Evolutionary conservation across 37 sponge, comb jelly and placozoan species (phyloP), one percentile per base, ranked within the genome.

Genomic region (Lycopodina hypogea): DNA sequence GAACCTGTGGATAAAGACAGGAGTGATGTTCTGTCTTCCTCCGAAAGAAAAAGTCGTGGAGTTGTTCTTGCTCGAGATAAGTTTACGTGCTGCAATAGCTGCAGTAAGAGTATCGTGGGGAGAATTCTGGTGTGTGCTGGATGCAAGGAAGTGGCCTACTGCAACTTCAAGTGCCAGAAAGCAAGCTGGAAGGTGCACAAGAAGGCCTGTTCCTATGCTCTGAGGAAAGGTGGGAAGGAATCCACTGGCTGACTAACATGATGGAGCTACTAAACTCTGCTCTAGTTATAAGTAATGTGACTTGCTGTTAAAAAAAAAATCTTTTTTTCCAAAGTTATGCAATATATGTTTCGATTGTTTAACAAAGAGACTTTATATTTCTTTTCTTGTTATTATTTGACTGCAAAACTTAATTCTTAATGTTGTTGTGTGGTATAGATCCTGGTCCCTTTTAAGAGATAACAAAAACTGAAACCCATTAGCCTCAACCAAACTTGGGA

Each of bases 161-260:
- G 92, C 62, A 87, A 87, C 75, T 40, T 14, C 34, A 23, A 39
- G 6, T 92, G 92, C 41, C 92, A 92, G 77, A 78, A 81, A 57
- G 72, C 71, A 2, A 83, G 87, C 61, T 92, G 92, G 92, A 92
- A 87, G 65, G 21, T 32, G 34, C 92, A 92, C 81, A 92, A 92
- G 78, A 85, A 85, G 38, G 63, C 48, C 0, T 90, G 86, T 72
- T 79, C 80, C 1, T 68, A 81, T 68, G 69, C 67, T 30, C 36
- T 68, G 37, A 86, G 68, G 76, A 81, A 81, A 56, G 80, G 62
- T 19, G 70, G 23, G 0, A 60, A 78, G 55, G 72, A 82, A 0
- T 45, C 62, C 42, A 78, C 72, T 34, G 72, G 73, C 6, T 64
- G 55, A 78, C 6, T n/a, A n/a, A n/a, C n/a, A n/a, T n/a, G n/a